A percentile compares a stretch with the other conserved stretches of the same genome.
These are phyloP conservation scores for Bettongia penicillata DNA, from an alignment of 2,113 vertebrate genomes.

Conservation along the genomic window DNA sequence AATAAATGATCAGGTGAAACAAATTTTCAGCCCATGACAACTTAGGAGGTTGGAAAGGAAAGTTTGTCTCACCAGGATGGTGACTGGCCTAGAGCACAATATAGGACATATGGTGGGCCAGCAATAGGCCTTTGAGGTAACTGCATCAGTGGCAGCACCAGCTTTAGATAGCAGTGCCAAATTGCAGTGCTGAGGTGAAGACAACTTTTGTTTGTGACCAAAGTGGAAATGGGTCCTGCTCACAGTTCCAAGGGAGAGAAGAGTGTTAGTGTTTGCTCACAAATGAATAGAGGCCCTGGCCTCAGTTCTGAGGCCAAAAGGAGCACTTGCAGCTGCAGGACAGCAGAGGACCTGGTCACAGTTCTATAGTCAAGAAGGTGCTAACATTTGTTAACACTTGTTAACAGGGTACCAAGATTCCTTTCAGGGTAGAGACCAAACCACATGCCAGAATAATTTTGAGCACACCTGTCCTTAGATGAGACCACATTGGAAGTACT, in stretches of 20 bases:
- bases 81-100: not conserved
- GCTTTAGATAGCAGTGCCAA: not conserved
- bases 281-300: too few species aligned
- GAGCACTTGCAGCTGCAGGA: not conserved
- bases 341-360: too few species aligned
- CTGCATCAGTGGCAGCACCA: not conserved
- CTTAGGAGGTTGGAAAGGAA: not conserved
- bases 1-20: not conserved
- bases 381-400: too few species aligned
- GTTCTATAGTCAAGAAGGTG: too few species aligned
- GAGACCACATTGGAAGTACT: too few species aligned
- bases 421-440: too few species aligned
- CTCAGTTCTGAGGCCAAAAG: not conserved
- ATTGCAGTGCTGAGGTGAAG: not conserved
- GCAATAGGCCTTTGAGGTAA: not conserved
- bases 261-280: too few species aligned
- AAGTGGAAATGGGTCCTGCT: too few species aligned
- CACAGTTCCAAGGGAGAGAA: too few species aligned
- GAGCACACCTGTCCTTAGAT: too few species aligned
- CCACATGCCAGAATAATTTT: too few species aligned
- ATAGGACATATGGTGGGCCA: not conserved
- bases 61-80: not conserved
- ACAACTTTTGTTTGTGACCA: not conserved
- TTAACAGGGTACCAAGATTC: too few species aligned
- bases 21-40: not conserved